Conservation (phyloP, 2,113 vertebrate genomes). For the Platichthys flesus region DNA sequence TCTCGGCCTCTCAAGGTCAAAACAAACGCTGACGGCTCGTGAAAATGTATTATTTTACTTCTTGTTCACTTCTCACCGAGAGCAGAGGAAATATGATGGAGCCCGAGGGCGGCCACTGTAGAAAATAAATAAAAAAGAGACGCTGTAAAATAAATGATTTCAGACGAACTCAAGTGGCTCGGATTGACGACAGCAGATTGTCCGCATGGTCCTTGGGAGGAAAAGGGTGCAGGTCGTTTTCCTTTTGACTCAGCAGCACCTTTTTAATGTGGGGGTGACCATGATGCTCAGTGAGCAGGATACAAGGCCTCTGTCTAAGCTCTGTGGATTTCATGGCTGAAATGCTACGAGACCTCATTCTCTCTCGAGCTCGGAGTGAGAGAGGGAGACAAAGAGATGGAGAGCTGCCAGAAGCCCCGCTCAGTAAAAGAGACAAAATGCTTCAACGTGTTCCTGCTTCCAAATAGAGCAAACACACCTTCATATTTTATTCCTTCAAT, state of each 20-base stretch:
- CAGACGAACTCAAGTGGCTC: slow-evolving; percentile 7
- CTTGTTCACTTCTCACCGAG: slow-evolving; percentile 14
- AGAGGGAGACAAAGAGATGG: slow-evolving; percentile 28
- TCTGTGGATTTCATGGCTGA: slow-evolving; percentile 27
- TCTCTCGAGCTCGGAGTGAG: slow-evolving; percentile 7
- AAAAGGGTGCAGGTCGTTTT: slow-evolving; percentile 24
- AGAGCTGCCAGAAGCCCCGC: slow-evolving; percentile 24
- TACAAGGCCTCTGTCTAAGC: slow-evolving; percentile 14
- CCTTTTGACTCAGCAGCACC: slow-evolving; percentile 12
- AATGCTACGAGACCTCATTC: slow-evolving; percentile 40
- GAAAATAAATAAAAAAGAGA: no score
- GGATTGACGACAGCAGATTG: neutral
- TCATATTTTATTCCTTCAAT: slow-evolving; percentile 7
- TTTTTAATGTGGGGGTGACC: slow-evolving; percentile 33
- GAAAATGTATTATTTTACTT: slow-evolving; percentile 31
- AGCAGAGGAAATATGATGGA: slow-evolving; percentile 18
- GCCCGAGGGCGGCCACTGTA: slow-evolving; percentile 17
- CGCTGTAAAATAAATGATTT: slow-evolving; percentile 36
- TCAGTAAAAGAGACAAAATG: slow-evolving; percentile 7
- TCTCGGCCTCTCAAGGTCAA: slow-evolving; percentile 51
- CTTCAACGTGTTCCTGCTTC: slow-evolving; percentile 17
- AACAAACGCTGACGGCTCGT: slow-evolving; percentile 27
- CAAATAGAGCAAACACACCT: slow-evolving; percentile 3
- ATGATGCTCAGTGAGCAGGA: slow-evolving; percentile 8
- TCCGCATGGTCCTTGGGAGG: slow-evolving; percentile 4